These are phyloP conservation scores for Oncorhynchus nerka DNA, from an alignment of 2,113 vertebrate genomes.

Conservation along the genomic window DNA sequence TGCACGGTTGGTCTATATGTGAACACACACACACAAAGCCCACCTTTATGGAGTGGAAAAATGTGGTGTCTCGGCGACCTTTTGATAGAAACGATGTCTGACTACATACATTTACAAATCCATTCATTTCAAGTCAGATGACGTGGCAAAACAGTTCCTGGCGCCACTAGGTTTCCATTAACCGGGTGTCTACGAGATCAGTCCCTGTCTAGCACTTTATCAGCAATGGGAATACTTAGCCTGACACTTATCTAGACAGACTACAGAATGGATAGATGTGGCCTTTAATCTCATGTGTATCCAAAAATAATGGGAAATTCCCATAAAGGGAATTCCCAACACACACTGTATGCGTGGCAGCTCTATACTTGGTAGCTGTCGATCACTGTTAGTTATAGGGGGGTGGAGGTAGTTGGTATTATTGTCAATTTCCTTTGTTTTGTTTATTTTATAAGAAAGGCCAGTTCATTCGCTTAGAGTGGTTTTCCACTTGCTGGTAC, in stretches of 20 bases:
- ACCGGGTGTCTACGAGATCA: slow-evolving; percentile 13
- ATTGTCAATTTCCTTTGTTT: background rate
- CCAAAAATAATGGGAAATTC: slow-evolving; percentile 76
- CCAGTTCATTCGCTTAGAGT: background rate
- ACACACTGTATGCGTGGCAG: background rate
- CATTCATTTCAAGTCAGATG: slow-evolving; percentile 35
- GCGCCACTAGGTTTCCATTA: slow-evolving; percentile 44
- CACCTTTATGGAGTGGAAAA: slow-evolving; percentile 65
- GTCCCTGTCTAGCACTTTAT: slow-evolving; percentile 18
- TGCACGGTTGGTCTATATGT: slow-evolving; percentile 39
- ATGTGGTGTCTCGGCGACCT: slow-evolving; percentile 17
- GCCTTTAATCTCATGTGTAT: slow-evolving; percentile 71
- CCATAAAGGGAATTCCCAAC: slow-evolving; percentile 73
- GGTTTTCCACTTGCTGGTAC: slow-evolving; percentile 22
- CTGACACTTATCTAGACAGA: slow-evolving; percentile 55
- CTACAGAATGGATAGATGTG: slow-evolving; percentile 50
- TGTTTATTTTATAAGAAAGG: background rate
- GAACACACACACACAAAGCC: slow-evolving; percentile 55
- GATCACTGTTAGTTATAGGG: slow-evolving; percentile 36
- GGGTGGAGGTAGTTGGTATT: slow-evolving; percentile 6
- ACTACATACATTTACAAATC: background rate
- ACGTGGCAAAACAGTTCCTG: slow-evolving; percentile 47
- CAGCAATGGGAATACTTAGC: slow-evolving; percentile 30
- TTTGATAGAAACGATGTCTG: background rate
- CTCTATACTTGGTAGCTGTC: slow-evolving; percentile 21